A percentile compares a stretch with the other conserved stretches of the same genome.
These are phyloP conservation scores for Eulemur coronatus DNA, from an alignment of 2,797 vertebrate genomes.

Conservation along the genomic window DNA sequence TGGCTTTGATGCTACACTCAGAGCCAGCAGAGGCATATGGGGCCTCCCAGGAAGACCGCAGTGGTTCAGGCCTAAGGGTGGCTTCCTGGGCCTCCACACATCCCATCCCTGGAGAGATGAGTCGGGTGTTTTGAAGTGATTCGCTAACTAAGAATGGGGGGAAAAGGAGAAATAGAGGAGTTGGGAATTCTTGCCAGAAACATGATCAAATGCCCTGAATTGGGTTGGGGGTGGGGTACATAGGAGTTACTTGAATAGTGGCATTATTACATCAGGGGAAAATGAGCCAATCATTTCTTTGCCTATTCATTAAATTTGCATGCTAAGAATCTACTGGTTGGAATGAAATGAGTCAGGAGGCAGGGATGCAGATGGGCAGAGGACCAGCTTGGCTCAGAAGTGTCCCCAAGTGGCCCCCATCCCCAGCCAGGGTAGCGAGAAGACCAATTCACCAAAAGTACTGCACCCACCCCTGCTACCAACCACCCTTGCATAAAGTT, in stretches of 20 bases:
- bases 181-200: conserved; percentile 64
- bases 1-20: conserved; percentile 42
- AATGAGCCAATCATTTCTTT: conserved; percentile 72
- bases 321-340: conserved; percentile 71
- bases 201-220: conserved; percentile 56
- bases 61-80: not conserved
- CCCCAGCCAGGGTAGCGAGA: not conserved
- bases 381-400: conserved; percentile 54
- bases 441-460: conserved; percentile 23
- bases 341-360: conserved; percentile 72
- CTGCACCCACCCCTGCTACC: not conserved
- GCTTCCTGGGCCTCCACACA: not conserved
- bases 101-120: conserved; percentile 41
- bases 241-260: conserved; percentile 73
- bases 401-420: conserved; percentile 59
- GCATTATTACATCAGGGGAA: conserved; percentile 73
- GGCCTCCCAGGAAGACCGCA: not conserved
- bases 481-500: conserved; percentile 26
- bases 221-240: conserved; percentile 47
- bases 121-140: conserved; percentile 53
- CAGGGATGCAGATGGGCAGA: conserved; percentile 67
- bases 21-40: not conserved
- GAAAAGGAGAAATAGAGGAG: conserved; percentile 36
- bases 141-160: conserved; percentile 56
- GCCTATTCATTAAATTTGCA: conserved; percentile 75